Percentiles rank a stretch among this genome's conserved stretches.
phyloP scores from a whole-genome alignment of 2,797 vertebrate genomes.

The Macropodus opercularis region DNA sequence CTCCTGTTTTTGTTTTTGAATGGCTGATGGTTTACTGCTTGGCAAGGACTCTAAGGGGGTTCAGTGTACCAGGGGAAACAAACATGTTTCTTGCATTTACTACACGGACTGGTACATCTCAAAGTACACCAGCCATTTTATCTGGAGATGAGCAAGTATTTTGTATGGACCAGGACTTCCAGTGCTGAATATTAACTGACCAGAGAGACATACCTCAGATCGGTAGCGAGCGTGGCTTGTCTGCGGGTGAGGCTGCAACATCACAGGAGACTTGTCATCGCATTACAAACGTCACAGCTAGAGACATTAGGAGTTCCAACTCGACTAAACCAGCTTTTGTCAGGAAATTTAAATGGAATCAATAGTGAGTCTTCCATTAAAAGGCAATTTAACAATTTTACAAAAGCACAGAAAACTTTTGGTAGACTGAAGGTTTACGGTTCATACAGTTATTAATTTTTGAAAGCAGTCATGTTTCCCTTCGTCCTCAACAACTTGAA shows the following conservation, averaged over 20 bases:
- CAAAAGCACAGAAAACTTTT: constrained; percentile 6
- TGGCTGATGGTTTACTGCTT: not conserved
- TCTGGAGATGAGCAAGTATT: not conserved
- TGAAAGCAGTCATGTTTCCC: not conserved
- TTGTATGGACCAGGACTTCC: constrained; percentile 24
- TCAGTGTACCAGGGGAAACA: constrained; percentile 25
- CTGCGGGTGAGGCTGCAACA: not conserved
- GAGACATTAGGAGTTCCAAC: constrained; percentile 1
- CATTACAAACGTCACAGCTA: constrained; percentile 14
- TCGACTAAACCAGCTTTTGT: no score
- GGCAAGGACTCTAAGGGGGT: constrained; percentile 5
- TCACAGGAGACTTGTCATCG: constrained; percentile 14
- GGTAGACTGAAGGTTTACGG: not conserved
- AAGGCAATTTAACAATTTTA: not conserved
- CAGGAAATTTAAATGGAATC: constrained; percentile 7
- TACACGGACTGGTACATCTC: not conserved
- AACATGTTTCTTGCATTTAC: constrained; percentile 40
- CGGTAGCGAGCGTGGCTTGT: not conserved
- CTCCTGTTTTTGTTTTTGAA: not conserved
- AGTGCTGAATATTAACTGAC: constrained; percentile 19
- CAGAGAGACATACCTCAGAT: constrained; percentile 11
- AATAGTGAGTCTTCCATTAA: not conserved
- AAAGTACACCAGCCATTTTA: constrained; percentile 7
- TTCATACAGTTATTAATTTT: constrained; percentile 8
- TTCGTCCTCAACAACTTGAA: not conserved